Evolutionary conservation across 1,140 invertebrate genomes (phyloP).

Genomic region (Antheraea mylitta): DNA sequence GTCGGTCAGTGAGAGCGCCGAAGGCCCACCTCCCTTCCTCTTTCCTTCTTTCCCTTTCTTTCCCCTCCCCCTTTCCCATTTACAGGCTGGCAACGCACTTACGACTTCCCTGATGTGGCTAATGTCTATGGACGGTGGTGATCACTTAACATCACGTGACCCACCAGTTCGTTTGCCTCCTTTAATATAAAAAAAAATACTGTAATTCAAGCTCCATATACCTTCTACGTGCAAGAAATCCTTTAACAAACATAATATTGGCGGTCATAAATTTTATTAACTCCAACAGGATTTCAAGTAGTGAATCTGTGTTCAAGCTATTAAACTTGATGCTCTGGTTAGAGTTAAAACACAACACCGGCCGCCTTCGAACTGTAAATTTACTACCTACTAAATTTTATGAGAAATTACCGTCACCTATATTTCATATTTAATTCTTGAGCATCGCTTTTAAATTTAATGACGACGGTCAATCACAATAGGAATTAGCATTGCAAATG

Average conservation of each 20-base stretch:
- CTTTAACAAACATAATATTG: neutral
- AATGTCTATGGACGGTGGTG: no score
- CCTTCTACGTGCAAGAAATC: neutral
- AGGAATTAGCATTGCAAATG: neutral
- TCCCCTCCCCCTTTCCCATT: no score
- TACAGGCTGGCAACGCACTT: no score
- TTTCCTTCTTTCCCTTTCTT: no score
- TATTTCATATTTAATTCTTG: neutral
- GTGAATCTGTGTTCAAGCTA: neutral
- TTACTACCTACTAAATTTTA: neutral
- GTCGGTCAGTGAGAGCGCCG: no score
- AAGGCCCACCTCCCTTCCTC: no score
- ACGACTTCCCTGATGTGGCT: no score
- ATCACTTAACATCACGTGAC: no score
- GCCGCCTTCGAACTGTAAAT: neutral
- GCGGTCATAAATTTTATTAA: neutral
- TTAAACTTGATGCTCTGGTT: neutral
- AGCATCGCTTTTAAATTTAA: neutral
- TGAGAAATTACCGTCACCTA: neutral
- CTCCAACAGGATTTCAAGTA: neutral
- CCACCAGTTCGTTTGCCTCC: no score
- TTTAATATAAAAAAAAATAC: neutral
- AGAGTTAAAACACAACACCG: neutral
- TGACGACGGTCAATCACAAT: neutral
- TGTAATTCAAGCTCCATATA: neutral